These are phyloP conservation scores for Polia nebulosa DNA, from an alignment of 2,888 invertebrate species.

Conservation along the genomic window DNA sequence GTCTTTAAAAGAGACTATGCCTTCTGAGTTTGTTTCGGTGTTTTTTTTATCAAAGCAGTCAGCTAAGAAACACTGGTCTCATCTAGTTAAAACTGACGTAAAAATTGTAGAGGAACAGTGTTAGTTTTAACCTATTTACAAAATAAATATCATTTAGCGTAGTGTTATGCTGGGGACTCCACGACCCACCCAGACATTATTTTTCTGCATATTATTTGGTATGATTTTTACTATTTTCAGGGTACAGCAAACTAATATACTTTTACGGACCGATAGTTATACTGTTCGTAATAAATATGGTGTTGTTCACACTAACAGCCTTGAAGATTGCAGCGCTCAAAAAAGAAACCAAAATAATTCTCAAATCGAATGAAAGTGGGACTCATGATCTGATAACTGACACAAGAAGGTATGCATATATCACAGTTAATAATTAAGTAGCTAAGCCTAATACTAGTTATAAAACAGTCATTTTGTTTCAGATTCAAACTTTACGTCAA, in stretches of 20 bases:
- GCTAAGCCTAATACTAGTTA: neutral
- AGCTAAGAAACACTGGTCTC: too few relatives aligned
- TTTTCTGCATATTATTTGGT: neutral
- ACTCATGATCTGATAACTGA: neutral
- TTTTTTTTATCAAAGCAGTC: too few relatives aligned
- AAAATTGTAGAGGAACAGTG: too few relatives aligned
- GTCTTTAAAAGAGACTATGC: too few relatives aligned
- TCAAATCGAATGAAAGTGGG: neutral
- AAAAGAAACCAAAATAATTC: slow-evolving; percentile 73
- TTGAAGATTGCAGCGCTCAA: slow-evolving; percentile 80
- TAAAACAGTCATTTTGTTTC: neutral
- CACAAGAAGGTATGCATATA: neutral
- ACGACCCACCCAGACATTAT: neutral
- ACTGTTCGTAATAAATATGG: slow-evolving; percentile 14
- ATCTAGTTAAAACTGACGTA: too few relatives aligned
- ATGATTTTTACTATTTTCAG: slow-evolving; percentile 7
- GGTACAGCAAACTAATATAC: slow-evolving; percentile 1
- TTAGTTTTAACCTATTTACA: too few relatives aligned
- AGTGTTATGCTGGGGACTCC: neutral
- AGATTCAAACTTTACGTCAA: slow-evolving; percentile 4
- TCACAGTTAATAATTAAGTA: neutral
- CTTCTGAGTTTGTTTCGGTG: too few relatives aligned
- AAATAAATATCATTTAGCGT: too few relatives aligned
- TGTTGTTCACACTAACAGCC: slow-evolving; percentile 70
- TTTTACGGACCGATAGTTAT: slow-evolving; percentile 8